Conservation (phyloP, 2,888 invertebrate genomes). For the Eilema sororculum region DNA sequence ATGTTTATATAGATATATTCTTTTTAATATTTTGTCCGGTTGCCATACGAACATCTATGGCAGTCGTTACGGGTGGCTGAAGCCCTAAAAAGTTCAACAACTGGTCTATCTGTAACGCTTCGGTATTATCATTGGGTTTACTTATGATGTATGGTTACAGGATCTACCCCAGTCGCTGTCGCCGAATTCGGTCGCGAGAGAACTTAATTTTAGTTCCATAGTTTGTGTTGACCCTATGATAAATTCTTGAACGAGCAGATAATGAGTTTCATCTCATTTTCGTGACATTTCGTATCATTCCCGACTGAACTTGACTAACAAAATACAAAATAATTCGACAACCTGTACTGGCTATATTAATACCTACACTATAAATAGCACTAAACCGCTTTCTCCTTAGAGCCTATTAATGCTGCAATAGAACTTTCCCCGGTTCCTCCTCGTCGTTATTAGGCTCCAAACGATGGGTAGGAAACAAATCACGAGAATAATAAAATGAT, state of each 20-base stretch:
- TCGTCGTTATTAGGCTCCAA: background rate
- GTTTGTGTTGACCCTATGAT: too few relatives aligned
- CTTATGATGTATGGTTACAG: too few relatives aligned
- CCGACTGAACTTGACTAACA: background rate
- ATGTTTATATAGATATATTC: too few relatives aligned
- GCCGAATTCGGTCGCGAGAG: too few relatives aligned
- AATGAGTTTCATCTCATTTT: background rate
- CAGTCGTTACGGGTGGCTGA: too few relatives aligned
- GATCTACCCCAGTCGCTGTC: too few relatives aligned
- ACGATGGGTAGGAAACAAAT: background rate
- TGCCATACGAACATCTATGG: too few relatives aligned
- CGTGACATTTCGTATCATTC: background rate
- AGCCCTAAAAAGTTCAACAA: too few relatives aligned
- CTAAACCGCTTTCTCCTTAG: constrained; percentile 7
- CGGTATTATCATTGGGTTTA: too few relatives aligned
- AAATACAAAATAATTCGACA: background rate
- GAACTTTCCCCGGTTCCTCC: constrained; percentile 2
- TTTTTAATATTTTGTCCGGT: too few relatives aligned
- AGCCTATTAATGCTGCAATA: background rate
- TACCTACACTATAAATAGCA: background rate
- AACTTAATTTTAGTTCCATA: too few relatives aligned
- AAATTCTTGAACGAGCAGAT: background rate
- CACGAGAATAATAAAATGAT: background rate
- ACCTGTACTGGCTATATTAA: background rate
- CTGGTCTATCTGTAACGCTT: too few relatives aligned